These are phyloP conservation scores for Labeo calbasu DNA, from an alignment of 2,797 vertebrate genomes.

Conservation along the genomic window DNA sequence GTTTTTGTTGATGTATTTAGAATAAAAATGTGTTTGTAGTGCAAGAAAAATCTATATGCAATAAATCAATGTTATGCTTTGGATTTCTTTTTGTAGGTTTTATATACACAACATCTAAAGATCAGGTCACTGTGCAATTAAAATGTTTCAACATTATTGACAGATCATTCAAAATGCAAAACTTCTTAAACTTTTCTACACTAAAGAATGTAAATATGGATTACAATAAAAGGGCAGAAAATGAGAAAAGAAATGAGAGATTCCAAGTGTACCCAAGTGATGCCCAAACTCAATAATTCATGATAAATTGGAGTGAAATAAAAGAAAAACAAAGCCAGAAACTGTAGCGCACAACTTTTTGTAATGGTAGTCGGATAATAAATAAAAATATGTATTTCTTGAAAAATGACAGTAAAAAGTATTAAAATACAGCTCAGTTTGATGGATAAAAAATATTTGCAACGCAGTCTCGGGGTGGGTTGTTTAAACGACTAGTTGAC, in stretches of 20 bases:
- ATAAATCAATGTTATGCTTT: background rate
- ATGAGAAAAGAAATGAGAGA: background rate
- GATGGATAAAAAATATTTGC: background rate
- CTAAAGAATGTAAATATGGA: no score
- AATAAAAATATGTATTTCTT: background rate
- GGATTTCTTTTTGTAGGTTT: no score
- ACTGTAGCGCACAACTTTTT: background rate
- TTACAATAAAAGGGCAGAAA: no score
- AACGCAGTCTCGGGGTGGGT: background rate
- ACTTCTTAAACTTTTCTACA: no score
- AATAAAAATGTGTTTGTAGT: background rate
- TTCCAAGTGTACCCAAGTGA: background rate
- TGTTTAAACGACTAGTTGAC: background rate
- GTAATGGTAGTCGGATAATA: rapidly evolving
- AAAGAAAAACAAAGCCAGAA: background rate
- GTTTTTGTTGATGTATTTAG: background rate
- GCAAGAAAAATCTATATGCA: background rate
- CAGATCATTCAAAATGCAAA: no score
- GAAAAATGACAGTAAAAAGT: background rate
- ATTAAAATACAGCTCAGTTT: no score
- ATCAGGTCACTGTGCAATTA: background rate
- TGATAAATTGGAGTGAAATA: background rate
- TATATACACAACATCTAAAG: no score
- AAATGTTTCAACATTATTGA: no score
- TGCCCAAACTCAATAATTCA: background rate